A percentile compares a stretch with the other conserved stretches of the same genome.
phyloP scores from a whole-genome alignment of 2,888 invertebrate genomes.

The Plebejus argus region DNA sequence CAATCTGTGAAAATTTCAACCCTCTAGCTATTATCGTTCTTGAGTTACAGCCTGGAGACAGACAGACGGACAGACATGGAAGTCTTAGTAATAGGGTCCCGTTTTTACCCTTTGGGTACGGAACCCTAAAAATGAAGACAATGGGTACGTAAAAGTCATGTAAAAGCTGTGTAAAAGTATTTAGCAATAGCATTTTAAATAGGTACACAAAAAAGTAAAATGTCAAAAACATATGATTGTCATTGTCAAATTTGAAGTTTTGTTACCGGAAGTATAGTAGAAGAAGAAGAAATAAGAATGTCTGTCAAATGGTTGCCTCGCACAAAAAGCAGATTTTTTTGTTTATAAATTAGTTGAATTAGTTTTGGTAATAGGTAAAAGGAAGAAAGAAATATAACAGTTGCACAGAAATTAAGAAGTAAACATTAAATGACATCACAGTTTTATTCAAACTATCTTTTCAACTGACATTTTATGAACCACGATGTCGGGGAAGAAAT shows the following conservation, averaged over 20 bases:
- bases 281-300: neutral
- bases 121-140: too few relatives aligned
- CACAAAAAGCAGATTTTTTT: neutral
- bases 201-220: neutral
- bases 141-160: too few relatives aligned
- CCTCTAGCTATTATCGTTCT: too few relatives aligned
- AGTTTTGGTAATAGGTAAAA: neutral
- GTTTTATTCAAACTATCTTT: neutral
- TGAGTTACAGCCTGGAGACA: too few relatives aligned
- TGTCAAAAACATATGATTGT: conserved; percentile 15
- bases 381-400: neutral
- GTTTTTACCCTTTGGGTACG: too few relatives aligned
- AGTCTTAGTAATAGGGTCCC: too few relatives aligned
- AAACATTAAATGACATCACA: neutral
- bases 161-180: too few relatives aligned
- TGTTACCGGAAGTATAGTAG: neutral
- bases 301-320: neutral
- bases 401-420: neutral
- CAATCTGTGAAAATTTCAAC: too few relatives aligned
- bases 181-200: too few relatives aligned
- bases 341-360: neutral
- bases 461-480: neutral
- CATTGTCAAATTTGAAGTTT: neutral
- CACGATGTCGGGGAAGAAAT: conserved; percentile 85
- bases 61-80: too few relatives aligned